A percentile compares a stretch with the other conserved stretches of the same genome.
Evolutionary conservation across 2,797 vertebrate genomes (phyloP).

Genomic region (Leuciscus waleckii): DNA sequence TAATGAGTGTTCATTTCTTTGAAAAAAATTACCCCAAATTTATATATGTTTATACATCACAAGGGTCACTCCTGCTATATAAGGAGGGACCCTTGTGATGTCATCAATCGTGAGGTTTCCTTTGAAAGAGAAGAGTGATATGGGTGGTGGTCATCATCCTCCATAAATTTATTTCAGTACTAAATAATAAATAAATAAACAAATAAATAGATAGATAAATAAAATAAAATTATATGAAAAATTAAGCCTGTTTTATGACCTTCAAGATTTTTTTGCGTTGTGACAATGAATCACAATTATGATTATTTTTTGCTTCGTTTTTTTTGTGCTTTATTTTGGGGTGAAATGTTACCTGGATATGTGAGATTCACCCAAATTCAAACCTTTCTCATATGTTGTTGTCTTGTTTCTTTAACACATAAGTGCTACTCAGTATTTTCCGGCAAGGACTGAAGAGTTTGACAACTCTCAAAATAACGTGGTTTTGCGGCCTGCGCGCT

Average conservation of each 20-base stretch:
- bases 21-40: neutral
- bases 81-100: neutral
- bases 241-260: neutral
- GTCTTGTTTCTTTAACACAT: neutral
- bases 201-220: too few species aligned
- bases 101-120: neutral
- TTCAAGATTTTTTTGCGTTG: neutral
- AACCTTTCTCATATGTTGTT: neutral
- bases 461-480: neutral
- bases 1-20: neutral
- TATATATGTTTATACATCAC: neutral
- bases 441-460: neutral
- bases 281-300: neutral
- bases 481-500: constrained; percentile 23
- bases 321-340: neutral
- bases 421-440: neutral
- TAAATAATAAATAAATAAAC: neutral
- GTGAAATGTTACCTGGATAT: neutral
- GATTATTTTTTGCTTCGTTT: neutral
- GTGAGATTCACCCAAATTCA: neutral
- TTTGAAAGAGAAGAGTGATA: neutral
- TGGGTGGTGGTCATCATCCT: neutral
- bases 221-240: too few species aligned
- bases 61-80: neutral
- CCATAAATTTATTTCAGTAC: neutral